A percentile compares a stretch with the other conserved stretches of the same genome.
phyloP scores from a whole-genome alignment of 2,797 vertebrate genomes.

The Melanitta fusca region DNA sequence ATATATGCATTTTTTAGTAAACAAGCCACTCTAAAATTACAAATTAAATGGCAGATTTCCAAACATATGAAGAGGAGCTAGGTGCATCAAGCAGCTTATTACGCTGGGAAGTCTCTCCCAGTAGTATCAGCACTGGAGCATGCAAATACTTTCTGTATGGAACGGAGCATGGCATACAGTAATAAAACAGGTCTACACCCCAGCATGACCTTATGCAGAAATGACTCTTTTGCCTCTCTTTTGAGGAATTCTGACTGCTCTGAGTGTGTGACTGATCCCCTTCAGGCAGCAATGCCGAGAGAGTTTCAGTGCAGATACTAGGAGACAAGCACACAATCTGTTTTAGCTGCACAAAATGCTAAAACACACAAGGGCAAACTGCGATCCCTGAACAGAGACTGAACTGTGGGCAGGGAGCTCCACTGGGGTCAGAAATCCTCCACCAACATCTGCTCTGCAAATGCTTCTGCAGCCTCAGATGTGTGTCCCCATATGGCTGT shows the following conservation, averaged over 20 bases:
- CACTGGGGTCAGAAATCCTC: conserved; percentile 10
- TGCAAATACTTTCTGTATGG: background rate
- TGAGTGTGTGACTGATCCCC: background rate
- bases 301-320: background rate
- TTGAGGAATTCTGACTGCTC: conserved; percentile 28
- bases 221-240: conserved; percentile 2
- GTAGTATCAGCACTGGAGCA: background rate
- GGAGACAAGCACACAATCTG: background rate
- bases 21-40: background rate
- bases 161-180: background rate
- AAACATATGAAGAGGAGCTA: conserved; percentile 8
- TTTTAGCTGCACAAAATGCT: background rate
- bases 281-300: conserved; percentile 3
- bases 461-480: conserved; percentile 1
- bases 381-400: background rate
- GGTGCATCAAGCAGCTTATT: background rate
- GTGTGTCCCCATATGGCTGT: background rate
- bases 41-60: conserved; percentile 46
- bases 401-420: conserved; percentile 25
- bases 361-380: background rate
- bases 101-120: background rate
- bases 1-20: conserved; percentile 7
- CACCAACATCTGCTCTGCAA: conserved; percentile 58
- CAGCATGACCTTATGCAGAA: conserved; percentile 3
- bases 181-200: conserved; percentile 13